Evolutionary conservation across 2,888 invertebrate species (phyloP).

Genomic region (Hydroisotoma schaefferi): DNA sequence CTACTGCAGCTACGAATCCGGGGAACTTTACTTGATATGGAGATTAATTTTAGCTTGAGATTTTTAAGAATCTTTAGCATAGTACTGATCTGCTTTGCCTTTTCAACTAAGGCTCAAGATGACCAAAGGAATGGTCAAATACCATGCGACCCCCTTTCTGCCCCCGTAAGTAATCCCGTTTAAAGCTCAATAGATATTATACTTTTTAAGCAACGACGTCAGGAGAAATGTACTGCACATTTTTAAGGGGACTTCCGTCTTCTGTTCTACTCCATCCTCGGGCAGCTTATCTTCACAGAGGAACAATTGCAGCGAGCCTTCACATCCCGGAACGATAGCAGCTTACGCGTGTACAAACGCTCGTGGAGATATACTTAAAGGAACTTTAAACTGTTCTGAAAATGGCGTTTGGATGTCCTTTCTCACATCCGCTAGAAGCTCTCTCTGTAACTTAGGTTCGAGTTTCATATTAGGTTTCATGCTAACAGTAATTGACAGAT

Average conservation of each 20-base stretch:
- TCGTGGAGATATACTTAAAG: slow-evolving; percentile 11
- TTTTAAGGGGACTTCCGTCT: slow-evolving; percentile 19
- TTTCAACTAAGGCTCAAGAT: too few relatives aligned
- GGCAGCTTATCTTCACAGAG: neutral
- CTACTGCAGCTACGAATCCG: too few relatives aligned
- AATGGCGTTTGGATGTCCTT: slow-evolving; percentile 22
- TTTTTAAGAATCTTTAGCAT: too few relatives aligned
- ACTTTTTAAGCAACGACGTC: too few relatives aligned
- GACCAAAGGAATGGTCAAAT: too few relatives aligned
- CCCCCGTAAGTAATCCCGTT: neutral
- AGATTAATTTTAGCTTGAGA: too few relatives aligned
- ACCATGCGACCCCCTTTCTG: neutral
- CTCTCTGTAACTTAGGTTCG: slow-evolving; percentile 27
- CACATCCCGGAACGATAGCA: slow-evolving; percentile 21
- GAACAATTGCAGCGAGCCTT: slow-evolving; percentile 17
- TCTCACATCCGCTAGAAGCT: slow-evolving; percentile 18
- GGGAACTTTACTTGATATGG: too few relatives aligned
- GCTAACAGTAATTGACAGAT: too few relatives aligned
- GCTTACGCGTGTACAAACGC: slow-evolving; percentile 23
- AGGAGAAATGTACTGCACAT: too few relatives aligned
- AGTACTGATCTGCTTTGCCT: too few relatives aligned
- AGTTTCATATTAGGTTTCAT: neutral
- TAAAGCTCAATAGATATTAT: neutral
- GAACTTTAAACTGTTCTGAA: slow-evolving; percentile 16
- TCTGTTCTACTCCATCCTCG: slow-evolving; percentile 22